Evolutionary conservation across 2,888 invertebrate species (phyloP), one percentile per base, ranked within the genome.

Genomic region (Meiosimyza decipiens): DNA sequence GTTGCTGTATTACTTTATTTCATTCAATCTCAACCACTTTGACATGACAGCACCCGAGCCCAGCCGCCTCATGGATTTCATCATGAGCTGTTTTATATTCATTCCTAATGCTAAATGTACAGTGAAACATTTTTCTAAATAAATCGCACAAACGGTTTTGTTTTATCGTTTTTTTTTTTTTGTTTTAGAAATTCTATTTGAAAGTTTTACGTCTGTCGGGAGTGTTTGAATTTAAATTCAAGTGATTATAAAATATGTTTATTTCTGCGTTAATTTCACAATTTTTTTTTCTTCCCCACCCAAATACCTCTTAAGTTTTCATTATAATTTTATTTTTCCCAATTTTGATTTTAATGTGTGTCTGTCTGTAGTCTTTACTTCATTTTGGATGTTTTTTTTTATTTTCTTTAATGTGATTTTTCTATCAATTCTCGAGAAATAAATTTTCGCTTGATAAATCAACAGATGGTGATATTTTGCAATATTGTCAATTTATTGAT

Each of bases 151-250:
- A 3, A 57, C 28, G 3, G 28, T 28, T 28, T 6, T 57, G 3
- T 18, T 57, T 28, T 57, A 13, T 28, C 13, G 22, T 28, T 15
- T 40, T 40, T 40, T 40, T 40, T 40, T 7, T 12, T 57, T 57
- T 9, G 55, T 7, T 9, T 40, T 40, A 40, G 40, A 40, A 40
- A 40, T 40, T 40, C 40, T 40, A n/a, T 57, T 15, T 57, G 57
- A 57, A 57, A 57, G 22, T 28, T 57, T 57, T 15, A 57, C 28
- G 57, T 57, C 57, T 66, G 16, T 54, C 51, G 40, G 40, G n/a
- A 51, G 54, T 51, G 52, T 55, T 66, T 54, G 49, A 51, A 22
- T 66, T 66, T 51, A 33, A 54, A 54, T 66, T 66, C 33, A n/a
- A 15, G 54, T 66, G 66, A 22, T 54, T 57, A 57, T 28, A 28